Percentiles rank a stretch among this genome's conserved stretches.
Evolutionary conservation across 2,888 invertebrate species (phyloP).

Genomic region (Apodemia duryi): DNA sequence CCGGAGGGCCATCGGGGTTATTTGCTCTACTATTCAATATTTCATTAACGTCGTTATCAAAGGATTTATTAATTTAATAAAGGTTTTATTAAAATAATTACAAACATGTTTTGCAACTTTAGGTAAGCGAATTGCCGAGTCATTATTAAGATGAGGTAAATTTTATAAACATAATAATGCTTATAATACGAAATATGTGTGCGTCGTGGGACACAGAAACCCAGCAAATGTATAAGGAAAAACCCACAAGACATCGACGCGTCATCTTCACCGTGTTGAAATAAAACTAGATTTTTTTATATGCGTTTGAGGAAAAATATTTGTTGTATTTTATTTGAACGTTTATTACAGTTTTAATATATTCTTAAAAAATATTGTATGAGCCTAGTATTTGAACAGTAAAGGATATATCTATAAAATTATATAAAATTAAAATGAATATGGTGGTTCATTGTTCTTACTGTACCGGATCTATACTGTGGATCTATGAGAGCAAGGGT

Average conservation of each 20-base stretch:
- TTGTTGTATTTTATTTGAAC: neutral
- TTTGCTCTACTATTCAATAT: too few relatives aligned
- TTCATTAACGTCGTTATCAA: too few relatives aligned
- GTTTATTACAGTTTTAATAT: neutral
- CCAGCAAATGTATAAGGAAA: conserved; percentile 1
- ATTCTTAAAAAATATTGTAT: too few relatives aligned
- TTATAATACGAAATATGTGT: conserved; percentile 5
- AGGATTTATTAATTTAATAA: too few relatives aligned
- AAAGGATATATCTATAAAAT: too few relatives aligned
- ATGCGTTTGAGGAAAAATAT: conserved; percentile 2
- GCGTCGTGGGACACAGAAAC: conserved; percentile 8
- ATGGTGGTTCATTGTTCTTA: too few relatives aligned
- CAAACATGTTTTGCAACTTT: conserved; percentile 12
- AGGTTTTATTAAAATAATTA: neutral
- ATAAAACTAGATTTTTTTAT: neutral
- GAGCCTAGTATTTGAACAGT: too few relatives aligned
- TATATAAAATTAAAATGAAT: too few relatives aligned
- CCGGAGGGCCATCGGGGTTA: too few relatives aligned
- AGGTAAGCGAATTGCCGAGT: neutral
- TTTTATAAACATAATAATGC: neutral
- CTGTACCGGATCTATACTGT: too few relatives aligned
- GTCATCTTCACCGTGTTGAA: neutral
- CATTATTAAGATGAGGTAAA: conserved; percentile 11
- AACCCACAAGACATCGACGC: neutral
- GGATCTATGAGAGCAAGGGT: too few relatives aligned